Evolutionary conservation across 2,113 vertebrate genomes (phyloP).

Genomic region (Bubo scandiacus): DNA sequence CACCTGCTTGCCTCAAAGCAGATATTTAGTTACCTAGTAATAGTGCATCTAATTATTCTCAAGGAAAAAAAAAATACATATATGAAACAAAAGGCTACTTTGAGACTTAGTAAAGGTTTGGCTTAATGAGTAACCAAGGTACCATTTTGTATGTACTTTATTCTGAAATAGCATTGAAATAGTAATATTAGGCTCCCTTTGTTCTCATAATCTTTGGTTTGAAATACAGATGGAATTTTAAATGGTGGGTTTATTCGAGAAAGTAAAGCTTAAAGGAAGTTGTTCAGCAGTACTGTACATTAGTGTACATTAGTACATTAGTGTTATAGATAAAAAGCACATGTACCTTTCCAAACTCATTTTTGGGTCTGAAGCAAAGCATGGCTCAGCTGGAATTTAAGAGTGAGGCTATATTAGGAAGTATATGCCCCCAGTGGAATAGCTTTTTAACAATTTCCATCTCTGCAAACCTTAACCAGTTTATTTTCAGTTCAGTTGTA

Average conservation of each 20-base stretch:
- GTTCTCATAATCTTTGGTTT: slow-evolving; percentile 11
- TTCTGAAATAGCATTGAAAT: slow-evolving; percentile 13
- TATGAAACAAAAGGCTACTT: slow-evolving; percentile 17
- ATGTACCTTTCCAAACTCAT: background rate
- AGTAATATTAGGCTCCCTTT: slow-evolving; percentile 26
- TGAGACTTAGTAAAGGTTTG: background rate
- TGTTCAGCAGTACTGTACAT: background rate
- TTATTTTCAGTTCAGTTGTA: background rate
- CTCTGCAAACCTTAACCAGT: background rate
- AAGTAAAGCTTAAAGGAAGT: slow-evolving; percentile 6
- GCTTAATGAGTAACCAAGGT: slow-evolving; percentile 40
- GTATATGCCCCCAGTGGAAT: background rate
- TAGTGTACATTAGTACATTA: background rate
- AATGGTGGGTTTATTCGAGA: background rate
- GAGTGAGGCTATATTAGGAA: background rate
- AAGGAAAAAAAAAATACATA: background rate
- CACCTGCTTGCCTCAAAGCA: slow-evolving; percentile 36
- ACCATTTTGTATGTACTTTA: background rate
- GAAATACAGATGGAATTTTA: slow-evolving; percentile 37
- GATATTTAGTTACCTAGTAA: slow-evolving; percentile 38
- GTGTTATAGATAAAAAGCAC: background rate
- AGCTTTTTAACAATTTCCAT: slow-evolving; percentile 15
- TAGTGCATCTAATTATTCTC: background rate
- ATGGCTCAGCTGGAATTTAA: background rate
- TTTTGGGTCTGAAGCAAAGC: background rate